Evolutionary conservation across 2,888 invertebrate genomes (phyloP).

Genomic region (Automeris io): DNA sequence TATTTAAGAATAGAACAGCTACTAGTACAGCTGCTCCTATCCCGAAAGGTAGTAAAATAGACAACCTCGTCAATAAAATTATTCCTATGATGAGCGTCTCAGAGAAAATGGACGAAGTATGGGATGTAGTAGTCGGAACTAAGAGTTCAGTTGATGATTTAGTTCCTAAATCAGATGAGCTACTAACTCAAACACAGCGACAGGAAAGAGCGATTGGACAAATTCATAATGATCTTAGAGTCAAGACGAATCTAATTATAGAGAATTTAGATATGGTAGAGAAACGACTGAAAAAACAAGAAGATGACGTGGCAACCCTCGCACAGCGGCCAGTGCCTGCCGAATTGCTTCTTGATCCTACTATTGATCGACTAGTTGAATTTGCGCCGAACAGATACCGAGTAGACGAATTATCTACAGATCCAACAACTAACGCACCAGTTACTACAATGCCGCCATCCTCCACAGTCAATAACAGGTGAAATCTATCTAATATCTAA

Average conservation of each 20-base stretch:
- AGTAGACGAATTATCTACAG: constrained; percentile 55
- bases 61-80: constrained; percentile 87
- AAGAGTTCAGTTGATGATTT: constrained; percentile 92
- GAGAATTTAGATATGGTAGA: constrained; percentile 92
- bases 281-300: constrained; percentile 88
- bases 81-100: constrained; percentile 90
- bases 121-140: constrained; percentile 93
- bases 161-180: constrained; percentile 90
- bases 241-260: constrained; percentile 91
- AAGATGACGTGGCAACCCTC: constrained; percentile 87
- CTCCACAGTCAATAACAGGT: constrained; percentile 55
- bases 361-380: constrained; percentile 87
- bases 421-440: constrained; percentile 54
- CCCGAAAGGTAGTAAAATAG: constrained; percentile 84
- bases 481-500: constrained; percentile 46
- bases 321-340: constrained; percentile 85
- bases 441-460: constrained; percentile 46
- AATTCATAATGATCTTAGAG: constrained; percentile 87
- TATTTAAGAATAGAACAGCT: constrained; percentile 72
- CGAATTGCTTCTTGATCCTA: constrained; percentile 83
- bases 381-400: constrained; percentile 84
- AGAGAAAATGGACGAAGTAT: constrained; percentile 94
- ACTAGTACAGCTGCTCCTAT: constrained; percentile 78
- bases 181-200: constrained; percentile 89
- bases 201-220: constrained; percentile 92